Evolutionary conservation across 2,888 invertebrate species (phyloP).

Genomic region (Drosophila subsilvestris): DNA sequence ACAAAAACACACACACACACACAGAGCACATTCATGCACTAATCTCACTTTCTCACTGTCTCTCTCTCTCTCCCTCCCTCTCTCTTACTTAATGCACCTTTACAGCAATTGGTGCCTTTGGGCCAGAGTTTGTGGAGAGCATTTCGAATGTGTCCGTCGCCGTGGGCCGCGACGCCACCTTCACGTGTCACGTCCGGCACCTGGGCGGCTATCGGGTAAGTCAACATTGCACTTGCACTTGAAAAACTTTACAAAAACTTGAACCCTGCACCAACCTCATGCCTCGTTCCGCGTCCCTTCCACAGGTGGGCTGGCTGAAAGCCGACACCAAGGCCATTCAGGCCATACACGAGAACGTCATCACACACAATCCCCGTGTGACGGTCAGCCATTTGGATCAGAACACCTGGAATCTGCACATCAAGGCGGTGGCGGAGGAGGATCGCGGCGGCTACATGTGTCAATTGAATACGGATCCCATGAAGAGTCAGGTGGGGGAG

Average conservation of each 20-base stretch:
- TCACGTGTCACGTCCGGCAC: slow-evolving; percentile 93
- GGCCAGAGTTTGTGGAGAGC: slow-evolving; percentile 93
- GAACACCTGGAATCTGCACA: slow-evolving; percentile 95
- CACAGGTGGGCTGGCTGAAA: slow-evolving; percentile 96
- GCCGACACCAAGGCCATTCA: slow-evolving; percentile 96
- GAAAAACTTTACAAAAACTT: background rate
- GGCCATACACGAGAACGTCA: slow-evolving; percentile 95
- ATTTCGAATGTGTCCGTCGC: slow-evolving; percentile 93
- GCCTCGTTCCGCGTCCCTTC: slow-evolving; percentile 7
- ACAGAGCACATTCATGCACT: slow-evolving; percentile 26
- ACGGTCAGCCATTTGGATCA: slow-evolving; percentile 94
- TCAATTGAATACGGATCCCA: slow-evolving; percentile 97
- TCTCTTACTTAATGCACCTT: background rate
- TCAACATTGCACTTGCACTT: slow-evolving; percentile 57
- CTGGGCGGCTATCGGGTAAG: slow-evolving; percentile 95
- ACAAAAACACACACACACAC: slow-evolving; percentile 40
- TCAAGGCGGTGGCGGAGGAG: slow-evolving; percentile 93
- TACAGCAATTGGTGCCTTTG: slow-evolving; percentile 89
- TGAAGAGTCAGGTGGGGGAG: slow-evolving; percentile 93
- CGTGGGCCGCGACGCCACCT: slow-evolving; percentile 93
- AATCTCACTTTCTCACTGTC: slow-evolving; percentile 51
- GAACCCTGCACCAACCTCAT: background rate
- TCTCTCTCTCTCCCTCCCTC: slow-evolving; percentile 8
- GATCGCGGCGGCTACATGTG: slow-evolving; percentile 97
- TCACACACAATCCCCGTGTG: slow-evolving; percentile 95